Conservation (phyloP, 2,888 invertebrate genomes). For the Cantharis rustica region DNA sequence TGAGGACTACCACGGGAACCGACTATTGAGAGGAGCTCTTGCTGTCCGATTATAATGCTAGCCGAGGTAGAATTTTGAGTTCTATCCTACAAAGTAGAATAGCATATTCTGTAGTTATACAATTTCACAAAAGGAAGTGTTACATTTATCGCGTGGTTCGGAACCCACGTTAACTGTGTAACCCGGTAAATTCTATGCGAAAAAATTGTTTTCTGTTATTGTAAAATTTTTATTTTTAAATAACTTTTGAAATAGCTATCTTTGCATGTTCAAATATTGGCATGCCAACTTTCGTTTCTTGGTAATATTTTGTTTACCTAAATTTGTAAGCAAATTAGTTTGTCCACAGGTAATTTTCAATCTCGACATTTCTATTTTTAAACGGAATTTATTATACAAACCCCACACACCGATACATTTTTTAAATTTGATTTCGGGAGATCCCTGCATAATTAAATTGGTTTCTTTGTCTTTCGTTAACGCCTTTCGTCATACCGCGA, state of each 20-base stretch:
- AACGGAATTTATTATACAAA: background rate
- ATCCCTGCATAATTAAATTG: background rate
- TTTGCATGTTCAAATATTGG: background rate
- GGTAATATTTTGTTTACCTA: background rate
- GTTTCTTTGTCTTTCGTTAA: background rate
- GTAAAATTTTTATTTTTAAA: too few relatives aligned
- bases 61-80: too few relatives aligned
- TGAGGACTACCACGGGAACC: too few relatives aligned
- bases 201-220: too few relatives aligned
- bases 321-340: background rate
- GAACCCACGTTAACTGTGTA: too few relatives aligned
- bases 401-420: background rate
- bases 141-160: too few relatives aligned
- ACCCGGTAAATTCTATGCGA: too few relatives aligned
- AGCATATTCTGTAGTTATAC: too few relatives aligned
- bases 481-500: background rate
- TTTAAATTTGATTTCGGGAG: background rate
- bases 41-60: too few relatives aligned
- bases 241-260: background rate
- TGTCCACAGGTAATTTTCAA: background rate
- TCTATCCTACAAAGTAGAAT: too few relatives aligned
- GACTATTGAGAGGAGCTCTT: too few relatives aligned
- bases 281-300: background rate
- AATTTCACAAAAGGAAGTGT: too few relatives aligned
- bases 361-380: background rate